Conservation (phyloP, 1,140 invertebrate species). For the Ephestia elutella region DNA sequence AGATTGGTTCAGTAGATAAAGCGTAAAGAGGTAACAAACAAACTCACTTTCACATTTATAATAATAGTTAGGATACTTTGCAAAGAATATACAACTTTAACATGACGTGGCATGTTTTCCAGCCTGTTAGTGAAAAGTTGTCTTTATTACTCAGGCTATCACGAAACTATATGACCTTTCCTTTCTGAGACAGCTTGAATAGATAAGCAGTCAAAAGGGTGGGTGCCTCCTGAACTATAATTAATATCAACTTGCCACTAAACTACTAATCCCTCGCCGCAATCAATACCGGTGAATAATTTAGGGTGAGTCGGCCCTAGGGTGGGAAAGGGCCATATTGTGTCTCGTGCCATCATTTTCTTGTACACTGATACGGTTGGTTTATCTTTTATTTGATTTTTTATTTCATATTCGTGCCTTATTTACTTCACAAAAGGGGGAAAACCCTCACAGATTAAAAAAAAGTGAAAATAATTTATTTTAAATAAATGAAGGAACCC, state of each 20-base stretch:
- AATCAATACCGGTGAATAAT: neutral
- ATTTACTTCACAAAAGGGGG: too few species aligned
- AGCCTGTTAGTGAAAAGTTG: too few species aligned
- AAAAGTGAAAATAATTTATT: too few species aligned
- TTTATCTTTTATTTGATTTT: neutral
- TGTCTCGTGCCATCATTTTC: neutral
- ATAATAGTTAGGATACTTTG: too few species aligned
- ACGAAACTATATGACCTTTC: neutral
- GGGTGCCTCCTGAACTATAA: neutral
- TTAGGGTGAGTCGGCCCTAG: neutral
- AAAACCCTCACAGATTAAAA: too few species aligned
- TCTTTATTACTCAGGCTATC: neutral
- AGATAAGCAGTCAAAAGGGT: neutral
- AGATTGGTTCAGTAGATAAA: too few species aligned
- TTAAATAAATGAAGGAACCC: too few species aligned
- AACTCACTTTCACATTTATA: too few species aligned
- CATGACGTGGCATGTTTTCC: too few species aligned
- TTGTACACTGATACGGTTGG: neutral
- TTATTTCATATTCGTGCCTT: too few species aligned
- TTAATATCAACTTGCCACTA: neutral
- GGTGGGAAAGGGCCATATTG: neutral
- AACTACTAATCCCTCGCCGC: neutral
- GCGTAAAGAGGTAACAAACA: too few species aligned
- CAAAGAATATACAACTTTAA: too few species aligned
- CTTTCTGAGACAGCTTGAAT: neutral